Conservation (phyloP, 2,888 invertebrate species). For the Lepetodrilus schrolli region DNA sequence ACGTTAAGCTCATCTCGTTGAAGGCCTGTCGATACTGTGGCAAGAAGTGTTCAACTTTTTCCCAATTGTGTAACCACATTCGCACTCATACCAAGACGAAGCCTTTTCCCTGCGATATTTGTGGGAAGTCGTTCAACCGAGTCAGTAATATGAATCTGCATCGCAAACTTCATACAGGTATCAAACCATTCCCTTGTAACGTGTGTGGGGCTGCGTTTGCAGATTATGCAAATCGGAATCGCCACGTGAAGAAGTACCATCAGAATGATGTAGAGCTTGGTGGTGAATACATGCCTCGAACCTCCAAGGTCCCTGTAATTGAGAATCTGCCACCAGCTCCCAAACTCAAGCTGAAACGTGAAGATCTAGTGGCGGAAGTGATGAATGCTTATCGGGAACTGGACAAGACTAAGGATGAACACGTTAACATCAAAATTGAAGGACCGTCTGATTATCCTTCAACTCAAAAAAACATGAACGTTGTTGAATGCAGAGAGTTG, state of each 20-base stretch:
- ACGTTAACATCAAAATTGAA: background rate
- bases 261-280: background rate
- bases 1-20: background rate
- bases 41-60: background rate
- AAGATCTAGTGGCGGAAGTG: background rate
- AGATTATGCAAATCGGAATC: background rate
- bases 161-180: slow-evolving; percentile 1
- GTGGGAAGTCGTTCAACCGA: background rate
- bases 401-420: background rate
- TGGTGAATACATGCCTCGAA: background rate
- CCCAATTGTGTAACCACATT: slow-evolving; percentile 6
- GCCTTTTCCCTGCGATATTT: slow-evolving; percentile 9
- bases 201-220: background rate
- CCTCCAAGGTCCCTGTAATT: background rate
- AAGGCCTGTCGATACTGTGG: background rate
- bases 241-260: slow-evolving; percentile 2
- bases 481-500: background rate
- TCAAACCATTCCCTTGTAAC: background rate
- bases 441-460: background rate
- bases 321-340: background rate
- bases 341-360: background rate
- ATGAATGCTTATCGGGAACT: background rate
- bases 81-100: background rate
- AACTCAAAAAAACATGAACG: background rate
- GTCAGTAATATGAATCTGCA: slow-evolving; percentile 19